Conservation (phyloP, 2,113 vertebrate species). For the Mugil cephalus region DNA sequence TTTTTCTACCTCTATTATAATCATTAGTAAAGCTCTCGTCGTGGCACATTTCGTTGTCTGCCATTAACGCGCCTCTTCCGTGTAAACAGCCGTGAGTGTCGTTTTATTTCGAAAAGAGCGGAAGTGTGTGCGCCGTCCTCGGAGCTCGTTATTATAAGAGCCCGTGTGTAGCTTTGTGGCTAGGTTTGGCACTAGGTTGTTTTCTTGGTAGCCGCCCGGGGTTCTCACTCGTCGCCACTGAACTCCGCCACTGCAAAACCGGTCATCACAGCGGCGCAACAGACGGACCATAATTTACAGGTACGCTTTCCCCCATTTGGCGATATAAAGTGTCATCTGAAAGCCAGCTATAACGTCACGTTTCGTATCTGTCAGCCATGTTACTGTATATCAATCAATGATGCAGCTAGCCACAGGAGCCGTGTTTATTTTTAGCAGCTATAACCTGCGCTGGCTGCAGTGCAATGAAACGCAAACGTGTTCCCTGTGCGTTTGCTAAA, state of each 20-base stretch:
- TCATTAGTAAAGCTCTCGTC: too few relatives aligned
- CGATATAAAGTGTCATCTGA: neutral
- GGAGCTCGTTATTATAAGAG: slow-evolving; percentile 36
- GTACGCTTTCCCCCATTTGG: slow-evolving; percentile 50
- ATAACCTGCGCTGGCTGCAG: slow-evolving; percentile 66
- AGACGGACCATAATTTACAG: slow-evolving; percentile 73
- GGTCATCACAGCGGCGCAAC: slow-evolving; percentile 56
- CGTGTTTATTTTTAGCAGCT: slow-evolving; percentile 83
- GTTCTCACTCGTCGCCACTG: slow-evolving; percentile 66
- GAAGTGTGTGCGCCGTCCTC: slow-evolving; percentile 65
- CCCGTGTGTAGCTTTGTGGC: slow-evolving; percentile 52
- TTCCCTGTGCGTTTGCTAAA: neutral
- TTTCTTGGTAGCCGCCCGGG: slow-evolving; percentile 77
- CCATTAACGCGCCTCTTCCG: neutral
- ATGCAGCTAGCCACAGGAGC: slow-evolving; percentile 74
- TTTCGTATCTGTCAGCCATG: slow-evolving; percentile 76
- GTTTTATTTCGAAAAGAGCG: slow-evolving; percentile 66
- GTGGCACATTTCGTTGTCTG: too few relatives aligned
- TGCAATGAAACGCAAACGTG: slow-evolving; percentile 19
- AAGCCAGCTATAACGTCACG: slow-evolving; percentile 51
- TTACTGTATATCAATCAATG: slow-evolving; percentile 81
- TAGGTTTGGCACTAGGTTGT: slow-evolving; percentile 73
- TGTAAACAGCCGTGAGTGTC: neutral
- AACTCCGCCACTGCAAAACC: slow-evolving; percentile 71
- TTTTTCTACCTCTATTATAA: too few relatives aligned